These are phyloP conservation scores for Chionomys nivalis DNA, from an alignment of 2,113 vertebrate species.

Conservation along the genomic window DNA sequence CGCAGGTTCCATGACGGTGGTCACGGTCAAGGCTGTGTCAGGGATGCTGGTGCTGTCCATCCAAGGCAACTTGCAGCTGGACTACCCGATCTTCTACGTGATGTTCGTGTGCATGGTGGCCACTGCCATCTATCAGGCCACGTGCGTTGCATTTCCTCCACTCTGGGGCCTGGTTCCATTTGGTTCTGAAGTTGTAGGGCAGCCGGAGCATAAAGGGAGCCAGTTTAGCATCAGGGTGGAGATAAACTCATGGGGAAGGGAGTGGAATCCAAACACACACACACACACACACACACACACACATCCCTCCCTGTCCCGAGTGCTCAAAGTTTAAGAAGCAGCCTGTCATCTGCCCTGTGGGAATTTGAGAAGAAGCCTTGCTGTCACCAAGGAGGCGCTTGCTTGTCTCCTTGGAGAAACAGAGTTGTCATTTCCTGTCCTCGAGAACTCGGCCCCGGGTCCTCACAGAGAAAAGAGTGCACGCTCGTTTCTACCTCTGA, in stretches of 20 bases:
- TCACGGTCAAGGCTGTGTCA: slow-evolving; percentile 95
- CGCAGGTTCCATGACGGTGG: slow-evolving; percentile 93
- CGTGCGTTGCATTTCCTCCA: slow-evolving; percentile 85
- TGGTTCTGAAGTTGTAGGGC: not conserved
- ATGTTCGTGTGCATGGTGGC: slow-evolving; percentile 97
- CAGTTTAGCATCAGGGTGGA: not conserved
- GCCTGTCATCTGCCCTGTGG: not conserved
- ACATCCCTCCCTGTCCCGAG: not conserved
- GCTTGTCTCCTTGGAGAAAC: not conserved
- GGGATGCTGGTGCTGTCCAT: slow-evolving; percentile 94
- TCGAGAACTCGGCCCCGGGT: not conserved
- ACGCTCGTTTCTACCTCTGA: not conserved
- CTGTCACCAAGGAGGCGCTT: not conserved
- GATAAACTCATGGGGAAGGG: fast-evolving
- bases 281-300: too few species aligned
- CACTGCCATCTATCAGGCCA: slow-evolving; percentile 92
- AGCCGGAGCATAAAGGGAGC: not conserved
- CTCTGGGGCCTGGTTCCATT: not conserved
- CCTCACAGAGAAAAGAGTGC: not conserved
- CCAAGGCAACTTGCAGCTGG: slow-evolving; percentile 91
- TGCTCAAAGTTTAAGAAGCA: not conserved
- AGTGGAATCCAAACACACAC: too few species aligned
- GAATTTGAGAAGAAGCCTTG: not conserved
- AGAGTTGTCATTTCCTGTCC: not conserved
- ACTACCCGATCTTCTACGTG: slow-evolving; percentile 96